These are phyloP conservation scores for Stegana nigrithorax DNA, from an alignment of 2,888 invertebrate species.

Conservation along the genomic window DNA sequence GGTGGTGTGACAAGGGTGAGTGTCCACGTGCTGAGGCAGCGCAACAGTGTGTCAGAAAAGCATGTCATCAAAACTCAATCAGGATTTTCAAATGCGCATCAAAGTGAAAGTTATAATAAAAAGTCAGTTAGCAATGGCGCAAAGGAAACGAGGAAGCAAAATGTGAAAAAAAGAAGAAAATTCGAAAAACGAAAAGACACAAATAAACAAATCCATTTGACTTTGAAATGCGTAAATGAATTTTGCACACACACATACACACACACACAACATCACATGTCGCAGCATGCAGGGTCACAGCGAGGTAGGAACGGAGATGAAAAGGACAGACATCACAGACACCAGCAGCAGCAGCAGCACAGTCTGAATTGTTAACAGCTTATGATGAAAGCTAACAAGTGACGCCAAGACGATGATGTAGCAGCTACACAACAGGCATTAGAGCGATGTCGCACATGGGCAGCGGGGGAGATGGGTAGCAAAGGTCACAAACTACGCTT, in stretches of 20 bases:
- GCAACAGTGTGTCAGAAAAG: no score
- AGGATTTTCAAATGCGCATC: conserved; percentile 19
- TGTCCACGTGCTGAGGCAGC: no score
- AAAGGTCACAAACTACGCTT: neutral
- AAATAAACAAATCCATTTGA: conserved; percentile 9
- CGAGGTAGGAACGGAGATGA: no score
- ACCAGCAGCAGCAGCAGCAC: no score
- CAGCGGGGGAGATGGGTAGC: neutral
- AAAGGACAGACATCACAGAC: neutral
- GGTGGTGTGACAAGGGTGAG: no score
- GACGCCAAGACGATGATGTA: neutral
- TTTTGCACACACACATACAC: conserved; percentile 6
- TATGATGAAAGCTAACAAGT: conserved; percentile 18
- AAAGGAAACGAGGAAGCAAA: neutral
- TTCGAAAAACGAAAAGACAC: neutral
- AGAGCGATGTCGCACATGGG: no score
- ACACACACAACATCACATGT: neutral
- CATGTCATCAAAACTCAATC: conserved; percentile 23
- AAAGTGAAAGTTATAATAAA: conserved; percentile 17
- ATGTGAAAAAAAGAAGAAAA: neutral
- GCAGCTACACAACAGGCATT: no score
- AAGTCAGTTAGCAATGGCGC: neutral
- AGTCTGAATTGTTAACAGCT: conserved; percentile 20
- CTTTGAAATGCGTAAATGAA: conserved; percentile 21
- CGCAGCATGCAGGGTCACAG: neutral